phyloP scores from a whole-genome alignment of 2,797 vertebrate species.

The Diglossa cyanea region DNA sequence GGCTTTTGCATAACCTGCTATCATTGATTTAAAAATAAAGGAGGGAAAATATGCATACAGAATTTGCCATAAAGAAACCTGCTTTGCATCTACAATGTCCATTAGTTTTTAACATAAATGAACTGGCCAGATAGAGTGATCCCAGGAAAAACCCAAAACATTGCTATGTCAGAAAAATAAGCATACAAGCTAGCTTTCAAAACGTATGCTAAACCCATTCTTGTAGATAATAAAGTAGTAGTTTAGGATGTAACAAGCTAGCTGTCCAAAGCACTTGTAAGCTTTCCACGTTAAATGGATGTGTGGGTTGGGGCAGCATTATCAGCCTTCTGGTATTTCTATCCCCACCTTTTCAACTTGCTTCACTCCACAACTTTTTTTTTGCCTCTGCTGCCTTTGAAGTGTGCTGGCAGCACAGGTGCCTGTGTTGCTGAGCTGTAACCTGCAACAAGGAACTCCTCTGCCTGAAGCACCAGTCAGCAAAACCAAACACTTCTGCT shows the following conservation, averaged over 20 bases:
- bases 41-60: background rate
- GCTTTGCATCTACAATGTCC: background rate
- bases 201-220: background rate
- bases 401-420: background rate
- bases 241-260: background rate
- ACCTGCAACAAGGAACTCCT: background rate
- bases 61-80: background rate
- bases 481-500: background rate
- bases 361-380: background rate
- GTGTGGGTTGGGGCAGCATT: background rate
- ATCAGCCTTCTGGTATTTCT: background rate
- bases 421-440: background rate
- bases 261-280: background rate
- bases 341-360: background rate
- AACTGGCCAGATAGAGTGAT: background rate
- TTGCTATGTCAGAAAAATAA: background rate
- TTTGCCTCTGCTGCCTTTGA: background rate
- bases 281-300: background rate
- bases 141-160: background rate
- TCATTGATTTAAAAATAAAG: background rate
- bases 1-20: background rate
- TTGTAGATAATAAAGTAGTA: background rate
- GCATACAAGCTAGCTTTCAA: background rate
- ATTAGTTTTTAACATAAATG: background rate
- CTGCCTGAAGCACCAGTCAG: background rate